These are phyloP conservation scores for Nansenia antarctica DNA, from an alignment of 2,113 vertebrate genomes.

Conservation along the genomic window DNA sequence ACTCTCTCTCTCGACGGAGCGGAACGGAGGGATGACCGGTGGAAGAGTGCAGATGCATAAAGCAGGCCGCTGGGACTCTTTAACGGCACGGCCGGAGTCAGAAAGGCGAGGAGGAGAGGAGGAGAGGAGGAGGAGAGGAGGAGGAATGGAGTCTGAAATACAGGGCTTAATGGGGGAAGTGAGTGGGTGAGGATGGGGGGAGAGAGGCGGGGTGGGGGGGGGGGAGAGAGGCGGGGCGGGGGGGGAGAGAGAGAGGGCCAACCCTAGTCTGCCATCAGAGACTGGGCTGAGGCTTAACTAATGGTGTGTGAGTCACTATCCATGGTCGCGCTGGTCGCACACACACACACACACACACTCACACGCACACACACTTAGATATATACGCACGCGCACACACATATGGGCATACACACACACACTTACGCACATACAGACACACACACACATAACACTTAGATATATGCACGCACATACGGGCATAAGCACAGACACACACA, in stretches of 20 bases:
- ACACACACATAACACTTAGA: too few relatives aligned
- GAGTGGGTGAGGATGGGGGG: slow-evolving; percentile 33
- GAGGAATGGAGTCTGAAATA: slow-evolving; percentile 35
- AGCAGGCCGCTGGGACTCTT: slow-evolving; percentile 48
- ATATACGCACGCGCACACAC: not conserved
- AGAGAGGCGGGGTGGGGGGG: slow-evolving; percentile 18
- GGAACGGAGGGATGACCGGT: slow-evolving; percentile 29
- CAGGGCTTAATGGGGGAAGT: slow-evolving; percentile 43
- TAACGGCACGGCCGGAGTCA: slow-evolving; percentile 53
- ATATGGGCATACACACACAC: slow-evolving; percentile 25
- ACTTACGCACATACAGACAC: too few relatives aligned
- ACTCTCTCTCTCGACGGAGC: not conserved
- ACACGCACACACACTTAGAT: too few relatives aligned
- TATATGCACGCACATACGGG: slow-evolving; percentile 5
- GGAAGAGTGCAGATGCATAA: slow-evolving; percentile 46
- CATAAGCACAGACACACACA: slow-evolving; percentile 20
- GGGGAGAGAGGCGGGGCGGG: slow-evolving; percentile 35
- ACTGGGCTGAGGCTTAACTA: slow-evolving; percentile 34
- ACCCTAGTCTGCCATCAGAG: slow-evolving; percentile 29
- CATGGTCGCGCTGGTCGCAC: slow-evolving; percentile 18
- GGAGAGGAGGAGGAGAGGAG: slow-evolving; percentile 13
- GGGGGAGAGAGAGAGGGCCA: slow-evolving; percentile 39
- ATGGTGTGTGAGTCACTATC: slow-evolving; percentile 54
- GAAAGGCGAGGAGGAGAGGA: slow-evolving; percentile 35
- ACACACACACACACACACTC: slow-evolving; percentile 25